Base-by-base conservation (phyloP, 2,797 vertebrate species). In the Girardinus metallicus region DNA sequence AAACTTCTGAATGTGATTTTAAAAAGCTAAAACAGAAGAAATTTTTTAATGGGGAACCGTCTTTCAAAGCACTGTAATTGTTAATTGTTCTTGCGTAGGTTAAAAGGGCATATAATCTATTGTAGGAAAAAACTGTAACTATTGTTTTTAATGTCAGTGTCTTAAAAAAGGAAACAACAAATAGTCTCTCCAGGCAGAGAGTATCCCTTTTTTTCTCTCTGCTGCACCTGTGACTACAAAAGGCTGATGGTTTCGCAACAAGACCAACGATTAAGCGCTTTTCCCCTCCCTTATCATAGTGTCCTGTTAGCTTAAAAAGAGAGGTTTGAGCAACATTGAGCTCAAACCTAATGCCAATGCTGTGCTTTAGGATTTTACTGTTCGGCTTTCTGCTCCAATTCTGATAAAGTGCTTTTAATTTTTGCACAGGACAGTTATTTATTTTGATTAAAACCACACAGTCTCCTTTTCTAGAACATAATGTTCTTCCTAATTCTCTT, bases 211-310 rank as follows among this genome's bases (percentile, higher is more conserved):
- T 81, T 66, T 84, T 70, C 60, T 84, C 73, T 77, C 83, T 55
- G 73, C 81, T 86, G 86, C 91, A 91, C 79, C 89, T 91, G 92
- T 88, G 86, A 76, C 73, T 72, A 87, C 86, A 88, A 92, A 90
- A 86, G 81, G 62, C 77, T 1, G 21, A 41, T 36, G 16, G 13
- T 73, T 82, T 89, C 49, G 47, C 60, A 3, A 47, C 66, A 71
- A 80, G 86, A 85, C 85, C 86, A 88, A 81, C 79, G 79, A 86
- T 86, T 55, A 88, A 86, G 83, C 85, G 80, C 76, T 81, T 82
- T 82, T 41, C 74, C 79, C 34, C 31, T 34, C 31, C 12, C 0
- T 60, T 64, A 77, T 82, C 89, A 88, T 16, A 71, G 44, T n/a
- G 2, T 71, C 41, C 43, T 46, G 41, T 44, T 15, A 44, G n/a